Percentiles rank a stretch among this genome's conserved stretches.
phyloP scores from a whole-genome alignment of 2,888 invertebrate species.

The Cinara cedri region DNA sequence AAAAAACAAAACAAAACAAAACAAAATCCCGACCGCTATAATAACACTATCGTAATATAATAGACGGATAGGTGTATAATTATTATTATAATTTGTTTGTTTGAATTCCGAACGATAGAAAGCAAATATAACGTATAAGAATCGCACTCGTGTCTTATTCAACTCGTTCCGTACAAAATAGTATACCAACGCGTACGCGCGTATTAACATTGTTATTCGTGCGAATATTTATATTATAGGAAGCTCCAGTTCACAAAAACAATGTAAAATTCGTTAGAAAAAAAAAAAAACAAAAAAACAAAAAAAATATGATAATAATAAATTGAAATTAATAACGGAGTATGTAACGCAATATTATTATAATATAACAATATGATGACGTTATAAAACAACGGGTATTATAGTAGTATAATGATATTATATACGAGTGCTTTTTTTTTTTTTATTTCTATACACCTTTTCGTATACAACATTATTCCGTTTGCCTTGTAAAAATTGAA shows the following conservation, averaged over 20 bases:
- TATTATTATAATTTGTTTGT: not conserved
- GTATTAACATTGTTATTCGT: not conserved
- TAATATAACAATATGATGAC: not conserved
- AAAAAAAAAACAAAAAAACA: not conserved
- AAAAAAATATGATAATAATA: too few species aligned
- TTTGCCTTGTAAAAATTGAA: not conserved
- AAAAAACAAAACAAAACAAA: too few species aligned
- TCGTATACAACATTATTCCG: not conserved
- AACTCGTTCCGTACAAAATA: not conserved
- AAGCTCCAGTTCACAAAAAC: constrained; percentile 38
- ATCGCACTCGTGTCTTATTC: not conserved
- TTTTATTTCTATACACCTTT: not conserved
- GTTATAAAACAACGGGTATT: not conserved
- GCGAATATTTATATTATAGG: not conserved
- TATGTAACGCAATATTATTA: not conserved
- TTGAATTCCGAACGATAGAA: not conserved
- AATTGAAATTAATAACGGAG: not conserved
- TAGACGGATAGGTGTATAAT: too few species aligned
- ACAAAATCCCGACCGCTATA: not conserved
- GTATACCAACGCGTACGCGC: not conserved
- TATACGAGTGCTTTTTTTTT: not conserved
- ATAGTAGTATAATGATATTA: not conserved
- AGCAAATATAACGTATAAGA: constrained; percentile 7
- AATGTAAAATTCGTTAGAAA: constrained; percentile 22
- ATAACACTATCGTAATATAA: too few species aligned